Base-by-base conservation (phyloP, 2,888 invertebrate genomes). In the Drosophila lacicola region DNA sequence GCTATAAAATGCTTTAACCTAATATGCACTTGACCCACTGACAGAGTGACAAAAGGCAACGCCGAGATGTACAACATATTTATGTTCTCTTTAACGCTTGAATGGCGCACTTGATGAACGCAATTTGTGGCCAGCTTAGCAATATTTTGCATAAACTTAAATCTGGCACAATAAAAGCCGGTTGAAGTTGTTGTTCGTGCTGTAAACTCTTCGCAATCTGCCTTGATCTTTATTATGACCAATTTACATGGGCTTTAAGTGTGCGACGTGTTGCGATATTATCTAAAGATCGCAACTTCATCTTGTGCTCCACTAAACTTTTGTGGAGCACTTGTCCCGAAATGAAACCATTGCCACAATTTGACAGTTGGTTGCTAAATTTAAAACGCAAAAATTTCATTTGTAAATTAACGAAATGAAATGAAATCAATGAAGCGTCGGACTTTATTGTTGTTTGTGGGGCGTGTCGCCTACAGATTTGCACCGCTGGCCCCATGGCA, bases 11-110 rank as follows among this genome's bases (percentile, higher is more conserved):
- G 55, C 29, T 50, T 61, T 46, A 21, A 36, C 57, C 41, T 61
- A 60, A 68, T 60, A 70, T 80, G 89, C 89, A 78, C 88, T 84
- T 84, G 84, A 84, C 84, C 84, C 80, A 84, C 82, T 89, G 66
- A 55, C 87, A 80, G 56, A 74, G 37, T 73, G 73, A 78, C 78
- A 86, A 77, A 71, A 76, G 67, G 66, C 29, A 29, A 8, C 29
- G 67, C 56, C 50, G 68, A 39, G 33, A 64, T 39, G 11, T 29
- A 29, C 29, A 29, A 41, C 29, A 50, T 21, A 54, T 46, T 46
- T 55, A 36, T 19, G 11, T 29, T 49, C 33, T 62, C 21, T 61
- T 60, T 66, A 13, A 53, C 60, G 65, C 75, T 74, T 25, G 60
- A 78, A 69, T 56, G 60, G 46, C 39, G 50, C 65, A 60, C 42